These are phyloP conservation scores for Leptinotarsa defecta DNA, from an alignment of 1,140 invertebrate species.

Conservation along the genomic window DNA sequence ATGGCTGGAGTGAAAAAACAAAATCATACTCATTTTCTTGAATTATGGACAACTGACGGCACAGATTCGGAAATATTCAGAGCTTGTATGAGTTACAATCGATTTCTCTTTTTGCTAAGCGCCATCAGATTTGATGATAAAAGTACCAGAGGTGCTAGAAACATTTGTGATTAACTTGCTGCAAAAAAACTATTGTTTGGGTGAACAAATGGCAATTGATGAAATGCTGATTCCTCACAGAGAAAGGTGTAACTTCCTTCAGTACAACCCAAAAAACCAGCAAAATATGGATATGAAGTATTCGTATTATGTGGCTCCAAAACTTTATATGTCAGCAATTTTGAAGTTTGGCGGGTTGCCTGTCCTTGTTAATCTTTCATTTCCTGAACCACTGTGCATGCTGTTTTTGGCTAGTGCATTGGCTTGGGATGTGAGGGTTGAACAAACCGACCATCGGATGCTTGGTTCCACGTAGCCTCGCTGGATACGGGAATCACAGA, in stretches of 20 bases:
- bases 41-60: constrained; percentile 27
- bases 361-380: no score
- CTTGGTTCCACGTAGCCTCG: no score
- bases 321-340: no score
- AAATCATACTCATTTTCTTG: no score
- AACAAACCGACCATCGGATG: no score
- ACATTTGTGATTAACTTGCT: constrained; percentile 48
- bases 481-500: no score
- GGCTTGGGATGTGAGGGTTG: no score
- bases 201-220: constrained; percentile 52
- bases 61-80: background rate
- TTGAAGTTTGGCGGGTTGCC: no score
- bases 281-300: background rate
- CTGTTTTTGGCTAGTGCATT: no score
- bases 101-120: constrained; percentile 24
- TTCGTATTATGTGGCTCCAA: no score
- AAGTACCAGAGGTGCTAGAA: background rate
- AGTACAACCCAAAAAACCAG: constrained; percentile 55
- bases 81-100: constrained; percentile 12
- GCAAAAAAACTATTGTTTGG: constrained; percentile 42
- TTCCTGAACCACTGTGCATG: no score
- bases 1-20: no score
- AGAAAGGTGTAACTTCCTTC: constrained; percentile 52
- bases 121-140: constrained; percentile 39
- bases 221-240: constrained; percentile 54